These are phyloP conservation scores for Achlya flavicornis DNA, from an alignment of 2,888 invertebrate genomes.

Conservation along the genomic window DNA sequence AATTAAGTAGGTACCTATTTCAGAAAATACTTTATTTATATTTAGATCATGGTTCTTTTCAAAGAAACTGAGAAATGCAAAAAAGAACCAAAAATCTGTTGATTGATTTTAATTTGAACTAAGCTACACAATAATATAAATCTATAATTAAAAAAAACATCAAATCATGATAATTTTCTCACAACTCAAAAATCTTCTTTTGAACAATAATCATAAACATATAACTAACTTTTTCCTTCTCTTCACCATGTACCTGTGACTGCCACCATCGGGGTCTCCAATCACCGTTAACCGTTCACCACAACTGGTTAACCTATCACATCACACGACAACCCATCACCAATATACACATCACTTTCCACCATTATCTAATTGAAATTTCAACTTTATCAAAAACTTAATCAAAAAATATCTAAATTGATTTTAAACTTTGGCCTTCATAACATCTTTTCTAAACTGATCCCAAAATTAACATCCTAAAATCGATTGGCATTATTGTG, in stretches of 20 bases:
- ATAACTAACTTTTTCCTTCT: slow-evolving; percentile 32
- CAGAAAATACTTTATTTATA: no score
- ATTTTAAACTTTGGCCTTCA: slow-evolving; percentile 11
- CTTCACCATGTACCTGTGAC: slow-evolving; percentile 34
- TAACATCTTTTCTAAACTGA: background rate
- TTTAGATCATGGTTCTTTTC: no score
- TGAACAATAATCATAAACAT: slow-evolving; percentile 11
- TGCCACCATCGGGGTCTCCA: slow-evolving; percentile 10
- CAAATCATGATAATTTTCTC: background rate
- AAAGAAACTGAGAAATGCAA: no score
- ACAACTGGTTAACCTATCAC: slow-evolving; percentile 28
- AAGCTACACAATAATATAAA: background rate
- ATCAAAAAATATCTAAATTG: slow-evolving; percentile 11
- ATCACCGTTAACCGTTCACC: slow-evolving; percentile 20
- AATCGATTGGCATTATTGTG: slow-evolving; percentile 8
- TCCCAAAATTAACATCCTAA: slow-evolving; percentile 11
- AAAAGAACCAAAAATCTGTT: no score
- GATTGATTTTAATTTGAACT: no score
- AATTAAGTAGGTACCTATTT: no score
- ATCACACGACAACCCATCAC: slow-evolving; percentile 24
- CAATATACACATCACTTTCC: slow-evolving; percentile 15
- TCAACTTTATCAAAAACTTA: background rate
- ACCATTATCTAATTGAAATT: background rate
- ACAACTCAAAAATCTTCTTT: background rate
- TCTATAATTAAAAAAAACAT: no score